Conservation (phyloP, 2,113 vertebrate genomes). For the Phyllostomus discolor region DNA sequence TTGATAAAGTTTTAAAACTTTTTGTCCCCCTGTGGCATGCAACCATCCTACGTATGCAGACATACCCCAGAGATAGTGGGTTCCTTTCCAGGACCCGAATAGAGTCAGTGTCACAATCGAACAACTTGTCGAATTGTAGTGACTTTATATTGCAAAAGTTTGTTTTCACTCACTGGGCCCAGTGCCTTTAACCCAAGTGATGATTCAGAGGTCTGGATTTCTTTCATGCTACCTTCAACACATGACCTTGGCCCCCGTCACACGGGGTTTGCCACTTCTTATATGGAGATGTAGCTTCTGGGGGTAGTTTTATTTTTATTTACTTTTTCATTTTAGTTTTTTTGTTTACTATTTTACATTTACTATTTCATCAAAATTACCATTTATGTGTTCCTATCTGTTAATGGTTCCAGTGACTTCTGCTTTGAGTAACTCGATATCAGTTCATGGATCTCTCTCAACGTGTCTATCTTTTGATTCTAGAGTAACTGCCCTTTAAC, state of each 20-base stretch:
- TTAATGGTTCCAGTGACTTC: background rate
- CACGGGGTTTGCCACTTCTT: background rate
- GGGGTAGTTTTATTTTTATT: background rate
- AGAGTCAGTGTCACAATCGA: too few species aligned
- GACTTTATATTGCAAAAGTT: background rate
- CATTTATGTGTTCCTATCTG: background rate
- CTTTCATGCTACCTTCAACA: background rate
- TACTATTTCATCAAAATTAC: background rate
- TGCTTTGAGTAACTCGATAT: background rate
- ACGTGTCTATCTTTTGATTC: background rate
- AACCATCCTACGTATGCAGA: too few species aligned
- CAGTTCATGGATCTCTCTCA: background rate
- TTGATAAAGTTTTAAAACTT: background rate
- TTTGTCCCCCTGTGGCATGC: background rate
- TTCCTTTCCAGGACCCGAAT: too few species aligned
- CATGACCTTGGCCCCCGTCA: background rate
- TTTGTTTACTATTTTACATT: background rate
- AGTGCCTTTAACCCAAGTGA: background rate
- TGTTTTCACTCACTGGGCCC: background rate
- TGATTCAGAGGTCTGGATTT: background rate
- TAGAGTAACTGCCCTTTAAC: background rate
- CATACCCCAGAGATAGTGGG: background rate
- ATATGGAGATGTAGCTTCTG: background rate
- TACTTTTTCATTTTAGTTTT: too few species aligned
- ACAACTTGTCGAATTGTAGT: too few species aligned